Evolutionary conservation across 1,140 invertebrate species (phyloP).

Genomic region (Drosophila rhopaloa): DNA sequence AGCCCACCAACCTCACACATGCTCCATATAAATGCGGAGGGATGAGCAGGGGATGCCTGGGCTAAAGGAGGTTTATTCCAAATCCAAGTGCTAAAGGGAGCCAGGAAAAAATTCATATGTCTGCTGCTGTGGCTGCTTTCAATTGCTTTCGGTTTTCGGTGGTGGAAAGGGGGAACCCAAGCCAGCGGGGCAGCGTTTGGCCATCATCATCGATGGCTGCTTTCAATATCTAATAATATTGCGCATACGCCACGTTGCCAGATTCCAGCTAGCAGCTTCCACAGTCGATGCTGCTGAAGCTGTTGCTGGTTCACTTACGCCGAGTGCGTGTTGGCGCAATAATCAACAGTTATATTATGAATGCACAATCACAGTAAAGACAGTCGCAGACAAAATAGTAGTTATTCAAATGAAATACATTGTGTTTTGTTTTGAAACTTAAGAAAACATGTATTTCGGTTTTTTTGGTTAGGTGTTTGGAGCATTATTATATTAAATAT

Average conservation of each 20-base stretch:
- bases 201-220: conserved; percentile 68
- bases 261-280: conserved; percentile 33
- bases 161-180: background rate
- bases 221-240: conserved; percentile 82
- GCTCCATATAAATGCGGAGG: conserved; percentile 38
- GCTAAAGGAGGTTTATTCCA: conserved; percentile 24
- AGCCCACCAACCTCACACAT: conserved; percentile 19
- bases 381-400: background rate
- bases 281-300: conserved; percentile 28
- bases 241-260: conserved; percentile 73
- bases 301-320: conserved; percentile 69
- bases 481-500: no score
- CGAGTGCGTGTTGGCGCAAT: conserved; percentile 80
- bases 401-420: background rate
- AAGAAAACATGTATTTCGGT: no score
- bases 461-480: no score
- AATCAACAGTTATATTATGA: conserved; percentile 82
- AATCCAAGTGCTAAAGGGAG: conserved; percentile 23
- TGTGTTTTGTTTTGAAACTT: background rate
- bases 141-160: conserved; percentile 58
- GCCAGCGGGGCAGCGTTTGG: conserved; percentile 19
- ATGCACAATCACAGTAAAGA: conserved; percentile 62
- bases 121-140: conserved; percentile 69
- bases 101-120: conserved; percentile 72
- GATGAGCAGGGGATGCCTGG: conserved; percentile 26